phyloP scores from a whole-genome alignment of 1,140 invertebrate genomes.

The Drosophila nigromelanica region DNA sequence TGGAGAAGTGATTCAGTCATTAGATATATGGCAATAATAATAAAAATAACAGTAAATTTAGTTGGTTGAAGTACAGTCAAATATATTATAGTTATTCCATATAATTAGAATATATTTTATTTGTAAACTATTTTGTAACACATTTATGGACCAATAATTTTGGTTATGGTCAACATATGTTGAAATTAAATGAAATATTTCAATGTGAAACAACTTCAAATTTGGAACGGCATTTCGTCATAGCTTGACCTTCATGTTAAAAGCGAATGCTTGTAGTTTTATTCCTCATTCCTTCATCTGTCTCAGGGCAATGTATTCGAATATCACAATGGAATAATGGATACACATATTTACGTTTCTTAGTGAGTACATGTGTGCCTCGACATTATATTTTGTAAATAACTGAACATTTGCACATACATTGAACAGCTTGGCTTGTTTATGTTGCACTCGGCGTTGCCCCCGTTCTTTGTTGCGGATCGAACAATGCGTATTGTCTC shows the following conservation, averaged over 20 bases:
- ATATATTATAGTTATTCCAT: too few species aligned
- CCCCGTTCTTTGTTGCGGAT: constrained; percentile 35
- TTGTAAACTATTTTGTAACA: too few species aligned
- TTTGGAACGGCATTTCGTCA: too few species aligned
- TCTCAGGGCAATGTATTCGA: not conserved
- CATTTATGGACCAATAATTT: not conserved
- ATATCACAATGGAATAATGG: not conserved
- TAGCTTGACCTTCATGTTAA: constrained; percentile 12
- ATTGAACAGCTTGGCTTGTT: constrained; percentile 23
- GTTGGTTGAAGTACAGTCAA: not conserved
- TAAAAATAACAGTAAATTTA: not conserved
- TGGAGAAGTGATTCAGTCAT: not conserved
- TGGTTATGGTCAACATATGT: constrained; percentile 8
- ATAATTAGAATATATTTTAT: not conserved
- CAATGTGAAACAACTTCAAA: too few species aligned
- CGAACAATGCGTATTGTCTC: constrained; percentile 71
- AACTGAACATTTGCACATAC: constrained; percentile 12
- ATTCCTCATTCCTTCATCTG: not conserved
- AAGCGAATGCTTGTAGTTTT: constrained; percentile 6
- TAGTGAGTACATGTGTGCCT: not conserved
- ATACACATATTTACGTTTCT: not conserved
- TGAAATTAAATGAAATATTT: not conserved
- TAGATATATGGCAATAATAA: not conserved
- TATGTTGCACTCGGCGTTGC: constrained; percentile 32
- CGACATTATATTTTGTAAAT: constrained; percentile 1